phyloP scores from a whole-genome alignment of 2,113 vertebrate genomes.

The Coregonus clupeaformis region DNA sequence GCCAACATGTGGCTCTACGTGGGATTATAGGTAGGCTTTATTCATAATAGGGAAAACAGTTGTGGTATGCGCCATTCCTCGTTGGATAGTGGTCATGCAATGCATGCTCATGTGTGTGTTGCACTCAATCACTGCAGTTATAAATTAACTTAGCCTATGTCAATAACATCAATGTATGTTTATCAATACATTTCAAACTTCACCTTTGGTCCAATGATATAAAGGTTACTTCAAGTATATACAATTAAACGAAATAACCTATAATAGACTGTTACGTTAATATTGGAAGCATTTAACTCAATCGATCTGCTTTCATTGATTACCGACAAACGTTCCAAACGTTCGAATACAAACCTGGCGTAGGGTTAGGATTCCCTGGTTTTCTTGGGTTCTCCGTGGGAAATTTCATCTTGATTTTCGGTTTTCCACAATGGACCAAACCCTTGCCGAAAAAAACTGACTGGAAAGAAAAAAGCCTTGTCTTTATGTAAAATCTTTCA shows the following conservation, averaged over 20 bases:
- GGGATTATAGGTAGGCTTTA: no score
- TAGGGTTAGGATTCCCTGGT: conserved; percentile 89
- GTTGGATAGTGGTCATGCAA: background rate
- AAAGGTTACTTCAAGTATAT: no score
- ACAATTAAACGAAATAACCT: no score
- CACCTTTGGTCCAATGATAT: background rate
- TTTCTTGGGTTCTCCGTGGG: conserved; percentile 94
- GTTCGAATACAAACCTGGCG: conserved; percentile 83
- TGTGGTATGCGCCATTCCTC: background rate
- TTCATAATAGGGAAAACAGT: background rate
- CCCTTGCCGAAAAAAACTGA: background rate
- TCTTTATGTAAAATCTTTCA: conserved; percentile 2
- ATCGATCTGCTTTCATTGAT: background rate
- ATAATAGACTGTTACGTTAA: no score
- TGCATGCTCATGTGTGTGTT: background rate
- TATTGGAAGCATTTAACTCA: background rate
- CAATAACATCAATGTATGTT: background rate
- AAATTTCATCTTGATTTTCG: conserved; percentile 93
- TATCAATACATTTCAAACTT: background rate
- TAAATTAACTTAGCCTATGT: background rate
- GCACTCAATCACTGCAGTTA: background rate
- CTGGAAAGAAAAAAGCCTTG: background rate
- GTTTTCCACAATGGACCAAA: conserved; percentile 13
- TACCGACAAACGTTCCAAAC: background rate
- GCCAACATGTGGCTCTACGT: no score